Conservation (phyloP, 1,140 invertebrate genomes). For the Formica exsecta region DNA sequence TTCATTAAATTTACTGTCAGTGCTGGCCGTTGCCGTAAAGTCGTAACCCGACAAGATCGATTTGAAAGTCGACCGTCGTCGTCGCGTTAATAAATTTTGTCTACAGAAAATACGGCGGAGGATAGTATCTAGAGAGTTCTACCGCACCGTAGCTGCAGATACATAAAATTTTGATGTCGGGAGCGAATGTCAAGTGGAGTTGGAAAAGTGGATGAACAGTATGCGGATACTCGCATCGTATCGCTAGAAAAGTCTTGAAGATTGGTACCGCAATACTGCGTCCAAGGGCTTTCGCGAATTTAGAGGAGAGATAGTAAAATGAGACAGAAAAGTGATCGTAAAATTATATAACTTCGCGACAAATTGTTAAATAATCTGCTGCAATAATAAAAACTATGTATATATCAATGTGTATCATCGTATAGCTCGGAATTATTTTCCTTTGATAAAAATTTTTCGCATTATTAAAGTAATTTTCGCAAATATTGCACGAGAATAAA, state of each 20-base stretch:
- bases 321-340: not conserved
- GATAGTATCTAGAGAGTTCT: constrained; percentile 37
- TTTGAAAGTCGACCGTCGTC: constrained; percentile 61
- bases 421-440: not conserved
- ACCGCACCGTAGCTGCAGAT: constrained; percentile 42
- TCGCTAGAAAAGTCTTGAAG: constrained; percentile 35
- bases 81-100: constrained; percentile 62
- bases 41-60: constrained; percentile 43
- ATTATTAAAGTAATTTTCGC: not conserved
- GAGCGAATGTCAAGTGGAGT: constrained; percentile 51
- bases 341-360: not conserved
- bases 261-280: constrained; percentile 38
- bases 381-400: not conserved
- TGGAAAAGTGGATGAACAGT: constrained; percentile 54
- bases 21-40: constrained; percentile 24
- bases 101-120: constrained; percentile 31
- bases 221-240: constrained; percentile 47
- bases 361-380: not conserved
- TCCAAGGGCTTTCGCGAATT: constrained; percentile 32
- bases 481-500: not conserved
- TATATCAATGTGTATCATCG: not conserved
- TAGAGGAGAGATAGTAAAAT: constrained; percentile 9
- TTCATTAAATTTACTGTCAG: constrained; percentile 29
- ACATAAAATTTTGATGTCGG: constrained; percentile 62
- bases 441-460: not conserved